These are phyloP conservation scores for Trissonchulus sp. DNA, from an alignment of 2,888 invertebrate species.

Conservation along the genomic window DNA sequence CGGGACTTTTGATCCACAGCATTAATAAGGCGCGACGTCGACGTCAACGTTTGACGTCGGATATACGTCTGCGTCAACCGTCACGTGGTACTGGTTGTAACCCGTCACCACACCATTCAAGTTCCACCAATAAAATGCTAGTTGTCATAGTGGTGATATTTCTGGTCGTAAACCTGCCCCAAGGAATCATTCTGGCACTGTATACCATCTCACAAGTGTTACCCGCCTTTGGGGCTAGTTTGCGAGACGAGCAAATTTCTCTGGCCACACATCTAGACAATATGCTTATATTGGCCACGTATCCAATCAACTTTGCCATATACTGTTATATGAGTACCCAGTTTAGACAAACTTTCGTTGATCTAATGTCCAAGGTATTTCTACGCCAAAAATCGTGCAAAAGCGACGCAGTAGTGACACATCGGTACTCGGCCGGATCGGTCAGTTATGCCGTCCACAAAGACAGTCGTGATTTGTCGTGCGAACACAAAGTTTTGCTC, in stretches of 20 bases:
- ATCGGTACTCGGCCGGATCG: too few species aligned
- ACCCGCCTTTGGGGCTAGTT: background rate
- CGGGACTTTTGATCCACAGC: constrained; percentile 75
- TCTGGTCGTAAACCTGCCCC: constrained; percentile 57
- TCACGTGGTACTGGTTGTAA: too few species aligned
- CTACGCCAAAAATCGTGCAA: too few species aligned
- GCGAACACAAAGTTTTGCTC: too few species aligned
- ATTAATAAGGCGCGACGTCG: constrained; percentile 75
- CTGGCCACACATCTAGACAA: constrained; percentile 54
- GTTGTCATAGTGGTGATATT: constrained; percentile 57
- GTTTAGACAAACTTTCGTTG: constrained; percentile 76
- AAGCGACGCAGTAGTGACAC: too few species aligned
- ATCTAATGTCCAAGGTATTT: too few species aligned
- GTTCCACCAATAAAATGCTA: constrained; percentile 55
- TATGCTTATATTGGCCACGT: constrained; percentile 81
- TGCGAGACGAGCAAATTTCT: background rate
- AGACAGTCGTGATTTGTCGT: too few species aligned
- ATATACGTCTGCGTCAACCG: background rate
- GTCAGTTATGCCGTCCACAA: too few species aligned
- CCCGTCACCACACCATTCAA: too few species aligned
- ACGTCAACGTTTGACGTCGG: constrained; percentile 62
- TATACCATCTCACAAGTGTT: constrained; percentile 1
- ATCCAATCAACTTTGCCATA: constrained; percentile 83
- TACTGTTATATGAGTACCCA: constrained; percentile 92
- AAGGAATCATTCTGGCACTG: constrained; percentile 45